phyloP scores from a whole-genome alignment of 2,797 vertebrate species.

The Tympanoctomys barrerae region DNA sequence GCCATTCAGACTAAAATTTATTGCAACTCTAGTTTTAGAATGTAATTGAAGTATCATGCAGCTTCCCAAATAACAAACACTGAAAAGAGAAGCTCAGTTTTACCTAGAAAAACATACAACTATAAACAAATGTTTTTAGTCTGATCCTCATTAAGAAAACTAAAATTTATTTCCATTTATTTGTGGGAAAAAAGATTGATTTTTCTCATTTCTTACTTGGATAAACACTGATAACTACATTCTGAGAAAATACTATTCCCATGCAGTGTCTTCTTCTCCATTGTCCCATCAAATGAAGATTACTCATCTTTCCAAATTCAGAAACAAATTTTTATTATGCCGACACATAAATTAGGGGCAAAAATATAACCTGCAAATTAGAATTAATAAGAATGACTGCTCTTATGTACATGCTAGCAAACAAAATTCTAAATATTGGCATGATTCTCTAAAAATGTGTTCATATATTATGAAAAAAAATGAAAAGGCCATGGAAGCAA shows the following conservation, averaged over 20 bases:
- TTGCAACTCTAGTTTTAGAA: not conserved
- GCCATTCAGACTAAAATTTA: conserved; percentile 48
- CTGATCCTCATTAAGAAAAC: conserved; percentile 57
- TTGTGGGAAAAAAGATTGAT: conserved; percentile 65
- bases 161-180: conserved; percentile 76
- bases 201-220: conserved; percentile 77
- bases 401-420: conserved; percentile 3
- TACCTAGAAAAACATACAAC: conserved; percentile 9
- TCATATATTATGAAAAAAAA: conserved; percentile 25
- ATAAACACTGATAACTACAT: conserved; percentile 68
- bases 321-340: conserved; percentile 53
- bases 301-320: conserved; percentile 55
- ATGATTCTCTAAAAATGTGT: conserved; percentile 4
- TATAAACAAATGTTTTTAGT: conserved; percentile 57
- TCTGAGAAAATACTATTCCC: conserved; percentile 56
- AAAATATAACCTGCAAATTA: conserved; percentile 50
- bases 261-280: conserved; percentile 53
- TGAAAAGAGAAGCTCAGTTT: conserved; percentile 59
- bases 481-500: conserved; percentile 26
- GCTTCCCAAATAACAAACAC: conserved; percentile 49
- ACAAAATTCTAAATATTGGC: conserved; percentile 39
- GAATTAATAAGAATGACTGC: conserved; percentile 15
- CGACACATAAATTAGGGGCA: conserved; percentile 52
- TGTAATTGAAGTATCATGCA: conserved; percentile 38
- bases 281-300: conserved; percentile 66